Base-by-base conservation (phyloP, 2,888 invertebrate species). In the Xylota segnis region DNA sequence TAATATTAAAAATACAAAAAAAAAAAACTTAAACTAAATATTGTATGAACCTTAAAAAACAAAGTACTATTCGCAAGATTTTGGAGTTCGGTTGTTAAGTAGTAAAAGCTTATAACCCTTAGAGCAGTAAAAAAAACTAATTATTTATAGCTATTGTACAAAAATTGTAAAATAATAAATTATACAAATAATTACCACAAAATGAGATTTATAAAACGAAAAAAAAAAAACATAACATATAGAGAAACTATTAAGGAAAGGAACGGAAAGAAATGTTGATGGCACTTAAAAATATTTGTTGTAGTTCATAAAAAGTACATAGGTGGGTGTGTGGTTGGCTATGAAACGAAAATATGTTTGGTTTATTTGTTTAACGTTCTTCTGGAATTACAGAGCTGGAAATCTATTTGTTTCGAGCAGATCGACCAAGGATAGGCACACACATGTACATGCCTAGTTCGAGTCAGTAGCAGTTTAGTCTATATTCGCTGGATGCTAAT, bases 191-290 rank as follows among this genome's bases (percentile, higher is more conserved):
- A 81, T 32, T 61, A 70, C 34, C 59, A 59, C 10, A 68, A 71
- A 83, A 77, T 83, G 77, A 83, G 77, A 77, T 71, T 63, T 70
- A 47, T 50, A 43, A 5, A 50, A n/a, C n/a, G n/a, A n/a, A n/a
- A n/a, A n/a, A n/a, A n/a, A n/a, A n/a, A n/a, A n/a, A n/a, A n/a
- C n/a, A n/a, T n/a, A n/a, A 52, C 7, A 16, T 71, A 45, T 72
- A 10, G 29, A 61, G 61, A 45, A 58, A 59, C 10, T 50, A 45
- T 27, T n/a, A 56, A 47, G 34, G 58, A 77, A 52, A 50, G 43
- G 45, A n/a, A 58, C 5, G 23, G 23, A 23, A 23, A 23, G 18
- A 70, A 61, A 63, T 72, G 61, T 68, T 34, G 47, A 70, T 76
- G 70, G 63, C 59, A 71, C 70, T 82, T 82, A 58, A 63, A 82